Evolutionary conservation across 2,888 invertebrate genomes (phyloP).

Genomic region (Eledone cirrhosa): DNA sequence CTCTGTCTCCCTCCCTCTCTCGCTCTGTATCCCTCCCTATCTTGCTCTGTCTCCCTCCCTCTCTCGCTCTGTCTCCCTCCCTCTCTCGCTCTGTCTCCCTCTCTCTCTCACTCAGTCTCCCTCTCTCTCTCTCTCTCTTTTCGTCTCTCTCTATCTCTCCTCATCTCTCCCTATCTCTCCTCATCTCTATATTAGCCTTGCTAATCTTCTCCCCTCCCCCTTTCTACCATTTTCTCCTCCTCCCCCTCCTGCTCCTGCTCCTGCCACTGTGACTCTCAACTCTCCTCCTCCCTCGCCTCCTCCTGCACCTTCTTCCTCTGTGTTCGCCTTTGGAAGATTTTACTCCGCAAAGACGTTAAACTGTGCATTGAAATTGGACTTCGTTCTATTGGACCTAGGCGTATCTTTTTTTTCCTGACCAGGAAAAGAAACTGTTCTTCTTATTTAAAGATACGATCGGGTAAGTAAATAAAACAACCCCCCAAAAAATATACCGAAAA

Average conservation of each 20-base stretch:
- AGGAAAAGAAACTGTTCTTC: constrained; percentile 16
- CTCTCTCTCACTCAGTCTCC: too few species aligned
- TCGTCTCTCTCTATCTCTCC: too few species aligned
- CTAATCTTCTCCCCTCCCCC: too few species aligned
- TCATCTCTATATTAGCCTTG: too few species aligned
- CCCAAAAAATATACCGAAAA: too few species aligned
- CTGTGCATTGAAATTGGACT: constrained; percentile 10
- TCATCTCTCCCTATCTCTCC: too few species aligned
- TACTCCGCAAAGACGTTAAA: neutral
- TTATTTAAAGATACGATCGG: constrained; percentile 23
- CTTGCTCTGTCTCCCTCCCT: too few species aligned
- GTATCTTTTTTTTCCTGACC: constrained; percentile 16
- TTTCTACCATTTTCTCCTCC: neutral
- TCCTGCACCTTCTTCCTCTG: constrained; percentile 6
- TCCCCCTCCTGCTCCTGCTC: neutral
- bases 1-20: too few species aligned
- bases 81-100: too few species aligned
- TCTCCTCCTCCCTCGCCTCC: neutral
- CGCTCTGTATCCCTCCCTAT: too few species aligned
- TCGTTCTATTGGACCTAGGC: constrained; percentile 26
- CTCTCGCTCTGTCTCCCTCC: too few species aligned
- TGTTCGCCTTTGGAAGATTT: constrained; percentile 10
- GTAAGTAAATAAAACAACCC: constrained; percentile 10
- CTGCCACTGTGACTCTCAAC: constrained; percentile 10
- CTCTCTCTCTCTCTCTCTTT: too few species aligned